Evolutionary conservation across 2,113 vertebrate genomes (phyloP), one percentile per base, ranked within the genome.

Genomic region (Cepphus grylle): DNA sequence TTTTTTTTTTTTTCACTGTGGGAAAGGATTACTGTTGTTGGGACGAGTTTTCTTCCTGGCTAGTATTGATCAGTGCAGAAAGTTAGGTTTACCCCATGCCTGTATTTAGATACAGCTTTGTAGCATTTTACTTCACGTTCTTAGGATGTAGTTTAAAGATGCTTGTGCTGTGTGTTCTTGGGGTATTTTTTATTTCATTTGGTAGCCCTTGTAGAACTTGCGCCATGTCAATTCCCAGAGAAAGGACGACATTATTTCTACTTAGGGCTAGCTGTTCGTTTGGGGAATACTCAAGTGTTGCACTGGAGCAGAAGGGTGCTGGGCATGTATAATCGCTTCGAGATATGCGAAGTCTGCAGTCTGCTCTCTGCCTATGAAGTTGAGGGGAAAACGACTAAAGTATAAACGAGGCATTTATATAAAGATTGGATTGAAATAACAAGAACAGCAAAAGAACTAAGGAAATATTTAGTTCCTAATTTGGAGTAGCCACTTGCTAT

Each of bases 1-100:
- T 20, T 9, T 18, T 58, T 38, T 12, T 40, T 71, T 32, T 29
- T 22, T 5, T 16, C 5, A 11, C 0, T 16, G 2, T 21, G 13
- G 11, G 17, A 53, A n/a, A 66, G 81, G 30, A 43, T 79, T 22
- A 58, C 29, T 66, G n/a, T 52, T 88, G 7, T 73, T 62, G 27
- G 72, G 74, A 50, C 4, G 47, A 15, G 5, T 85, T 86, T 71
- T 90, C 3, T 76, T 94, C 30, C 34, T 55, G 32, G 27, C 32
- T n/a, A 45, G 12, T 58, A 45, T 3, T 88, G 45, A 79, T 19
- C 27, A 45, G 8, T 15, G 20, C 15, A 14, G 38, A 62, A 62
- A 73, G 12, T n/a, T 69, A 69, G 12, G 38, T 89, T 84, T 77
- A 52, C 9, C 43, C 18, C 13, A 27, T 52, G 26, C 11, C 5